Base-by-base conservation (phyloP, 2,888 invertebrate genomes). In the Pasiphila rectangulata region DNA sequence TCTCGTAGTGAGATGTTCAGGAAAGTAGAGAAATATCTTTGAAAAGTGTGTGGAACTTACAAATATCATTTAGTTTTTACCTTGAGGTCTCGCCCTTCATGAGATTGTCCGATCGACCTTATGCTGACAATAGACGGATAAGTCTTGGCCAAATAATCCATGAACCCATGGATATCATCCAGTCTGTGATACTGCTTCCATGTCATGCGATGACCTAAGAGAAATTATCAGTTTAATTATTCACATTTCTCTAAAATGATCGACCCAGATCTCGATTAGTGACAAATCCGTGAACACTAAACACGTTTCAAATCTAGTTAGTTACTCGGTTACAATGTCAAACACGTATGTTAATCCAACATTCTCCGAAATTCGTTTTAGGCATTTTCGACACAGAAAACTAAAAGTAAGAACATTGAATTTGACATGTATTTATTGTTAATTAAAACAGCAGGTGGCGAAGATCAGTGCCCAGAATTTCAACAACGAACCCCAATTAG, bases 111-210 rank as follows among this genome's bases (percentile, higher is more conserved):
- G 54, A 96, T 95, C 6, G 90, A 91, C 68, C 93, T 91, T 0
- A 95, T 91, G 4, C 92, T 92, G 56, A 95, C 92, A 21, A 94
- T 82, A 32, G 93, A 87, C 0, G 95, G 94, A 79, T 94, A 95
- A 0, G 94, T 94, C 67, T 92, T 90, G 3, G 93, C 93, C 62
- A 96, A 79, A 71, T 93, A 94, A 69, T 95, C 94, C 66, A 96
- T 78, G 69, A 93, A 96, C 13, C 92, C 92, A 62, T 94, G 88
- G 51, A 96, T 95, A 69, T 96, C 95, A 3, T 88, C 89, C 23
- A 94, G 67, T 24, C 93, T 91, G 74, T 96, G 95, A 72, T 96
- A 96, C 49, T 94, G 92, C 64, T 92, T 90, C 95, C 95, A 96
- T 41, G 95, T 95, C 90, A 96, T 85, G 15, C 86, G 79, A 49